Evolutionary conservation across 2,888 invertebrate species (phyloP).

Genomic region (Cyclophora albipunctata): DNA sequence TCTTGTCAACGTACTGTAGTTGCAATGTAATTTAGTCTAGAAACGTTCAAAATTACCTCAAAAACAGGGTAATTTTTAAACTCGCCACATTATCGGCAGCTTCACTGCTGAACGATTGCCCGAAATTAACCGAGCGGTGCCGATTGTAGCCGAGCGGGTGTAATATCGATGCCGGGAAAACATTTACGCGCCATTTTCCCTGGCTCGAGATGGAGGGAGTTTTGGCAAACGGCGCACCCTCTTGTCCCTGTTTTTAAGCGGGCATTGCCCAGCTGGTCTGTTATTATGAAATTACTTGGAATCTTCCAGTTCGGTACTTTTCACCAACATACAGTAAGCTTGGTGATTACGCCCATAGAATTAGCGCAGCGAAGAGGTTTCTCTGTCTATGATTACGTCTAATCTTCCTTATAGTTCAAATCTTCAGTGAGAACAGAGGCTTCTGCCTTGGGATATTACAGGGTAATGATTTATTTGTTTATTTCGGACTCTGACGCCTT

Average conservation of each 20-base stretch:
- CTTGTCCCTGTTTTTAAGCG: slow-evolving; percentile 32
- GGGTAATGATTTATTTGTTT: too few species aligned
- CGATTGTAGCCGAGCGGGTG: slow-evolving; percentile 49
- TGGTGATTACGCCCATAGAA: too few species aligned
- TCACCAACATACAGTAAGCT: too few species aligned
- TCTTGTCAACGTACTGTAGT: too few species aligned
- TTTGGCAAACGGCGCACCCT: slow-evolving; percentile 44
- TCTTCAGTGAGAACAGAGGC: too few species aligned
- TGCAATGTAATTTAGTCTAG: too few species aligned
- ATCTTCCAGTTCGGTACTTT: too few species aligned
- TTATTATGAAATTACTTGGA: slow-evolving; percentile 6
- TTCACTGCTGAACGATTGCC: slow-evolving; percentile 34
- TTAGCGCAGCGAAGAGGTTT: too few species aligned
- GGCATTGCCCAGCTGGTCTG: slow-evolving; percentile 25
- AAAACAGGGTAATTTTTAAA: slow-evolving; percentile 1
- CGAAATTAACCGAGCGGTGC: slow-evolving; percentile 42
- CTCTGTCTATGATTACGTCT: too few species aligned
- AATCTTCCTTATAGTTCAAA: too few species aligned
- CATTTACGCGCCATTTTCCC: slow-evolving; percentile 66
- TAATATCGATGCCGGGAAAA: slow-evolving; percentile 68
- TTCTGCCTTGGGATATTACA: too few species aligned
- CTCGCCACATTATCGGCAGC: slow-evolving; percentile 45
- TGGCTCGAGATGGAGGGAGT: slow-evolving; percentile 37
- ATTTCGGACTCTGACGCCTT: too few species aligned
- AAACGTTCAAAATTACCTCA: not conserved